Base-by-base conservation (phyloP, 2,888 invertebrate species). In the Tortrix viridana region DNA sequence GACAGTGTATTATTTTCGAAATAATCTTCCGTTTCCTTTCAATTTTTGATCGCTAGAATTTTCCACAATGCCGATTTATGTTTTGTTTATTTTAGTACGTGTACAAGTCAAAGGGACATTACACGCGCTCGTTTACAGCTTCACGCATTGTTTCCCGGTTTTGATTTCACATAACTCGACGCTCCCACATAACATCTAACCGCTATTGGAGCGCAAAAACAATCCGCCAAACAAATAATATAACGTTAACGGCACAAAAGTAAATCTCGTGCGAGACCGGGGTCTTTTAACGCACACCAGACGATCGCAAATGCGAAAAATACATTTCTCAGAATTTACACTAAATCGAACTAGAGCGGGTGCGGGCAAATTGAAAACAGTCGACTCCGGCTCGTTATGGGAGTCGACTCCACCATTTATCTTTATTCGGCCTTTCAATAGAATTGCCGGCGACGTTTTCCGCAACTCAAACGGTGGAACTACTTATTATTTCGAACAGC, bases 401-500 rank as follows among this genome's bases (percentile, higher is more conserved):
- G 81, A 85, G 81, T 82, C 84, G 84, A 81, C 77, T 88, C 73
- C 73, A 80, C 85, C 89, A 89, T 90, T 90, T 91, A 88, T 91
- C 91, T 89, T 89, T 86, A 89, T 90, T 89, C 87, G 82, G 84
- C 80, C 85, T 86, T 89, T 86, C 88, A 87, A 86, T 90, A 77
- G 85, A 88, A 88, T 88, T 89, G 87, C 84, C 83, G 76, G 82
- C 79, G 86, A 88, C 89, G 86, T 86, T 86, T 77, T 77, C 85
- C 84, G 89, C 89, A 89, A 86, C 85, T 88, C 86, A 87, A 89
- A 86, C 82, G 86, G 79, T 82, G 74, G 82, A 84, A 86, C 89
- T 89, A 88, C 89, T 89, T 90, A 89, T 91, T 90, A 90, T 90
- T 89, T 86, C 74, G 85, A 89, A 81, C 89, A 80, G 85, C 80